Percentiles rank a stretch among this genome's conserved stretches.
These are phyloP conservation scores for Iphiclides podalirius DNA, from an alignment of 2,888 invertebrate species.

Conservation along the genomic window DNA sequence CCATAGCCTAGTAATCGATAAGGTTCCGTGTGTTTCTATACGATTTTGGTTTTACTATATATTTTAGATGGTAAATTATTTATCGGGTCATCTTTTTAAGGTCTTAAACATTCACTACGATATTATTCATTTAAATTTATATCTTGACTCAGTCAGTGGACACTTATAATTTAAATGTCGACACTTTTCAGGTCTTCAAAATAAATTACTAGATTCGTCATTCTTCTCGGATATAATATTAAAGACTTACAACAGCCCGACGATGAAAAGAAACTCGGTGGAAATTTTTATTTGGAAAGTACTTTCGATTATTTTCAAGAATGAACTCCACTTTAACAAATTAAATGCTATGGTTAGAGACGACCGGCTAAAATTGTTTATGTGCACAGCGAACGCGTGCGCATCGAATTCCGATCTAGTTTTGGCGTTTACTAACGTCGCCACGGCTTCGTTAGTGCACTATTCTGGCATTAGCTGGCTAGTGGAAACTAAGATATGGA, in stretches of 20 bases:
- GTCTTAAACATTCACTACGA: too few relatives aligned
- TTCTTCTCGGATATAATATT: slow-evolving; percentile 41
- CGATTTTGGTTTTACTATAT: too few relatives aligned
- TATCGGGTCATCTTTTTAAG: too few relatives aligned
- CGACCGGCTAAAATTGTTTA: slow-evolving; percentile 16
- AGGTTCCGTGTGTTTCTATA: too few relatives aligned
- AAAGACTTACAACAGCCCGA: slow-evolving; percentile 32
- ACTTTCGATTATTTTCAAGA: slow-evolving; percentile 35
- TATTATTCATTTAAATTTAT: too few relatives aligned
- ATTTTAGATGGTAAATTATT: too few relatives aligned
- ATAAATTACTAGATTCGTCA: slow-evolving; percentile 38
- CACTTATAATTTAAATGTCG: too few relatives aligned
- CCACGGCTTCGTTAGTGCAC: slow-evolving; percentile 34
- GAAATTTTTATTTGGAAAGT: slow-evolving; percentile 40
- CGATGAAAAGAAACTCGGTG: slow-evolving; percentile 32
- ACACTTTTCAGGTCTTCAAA: slow-evolving; percentile 42
- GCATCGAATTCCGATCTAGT: slow-evolving; percentile 29
- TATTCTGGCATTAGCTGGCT: slow-evolving; percentile 83
- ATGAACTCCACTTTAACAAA: slow-evolving; percentile 44
- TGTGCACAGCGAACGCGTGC: slow-evolving; percentile 19
- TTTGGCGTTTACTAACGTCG: slow-evolving; percentile 33
- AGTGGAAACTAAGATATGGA: slow-evolving; percentile 82
- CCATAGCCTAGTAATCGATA: too few relatives aligned
- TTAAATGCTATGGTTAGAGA: slow-evolving; percentile 33
- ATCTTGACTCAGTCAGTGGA: too few relatives aligned